Conservation (phyloP, 1,140 invertebrate genomes). For the Ips nitidus region DNA sequence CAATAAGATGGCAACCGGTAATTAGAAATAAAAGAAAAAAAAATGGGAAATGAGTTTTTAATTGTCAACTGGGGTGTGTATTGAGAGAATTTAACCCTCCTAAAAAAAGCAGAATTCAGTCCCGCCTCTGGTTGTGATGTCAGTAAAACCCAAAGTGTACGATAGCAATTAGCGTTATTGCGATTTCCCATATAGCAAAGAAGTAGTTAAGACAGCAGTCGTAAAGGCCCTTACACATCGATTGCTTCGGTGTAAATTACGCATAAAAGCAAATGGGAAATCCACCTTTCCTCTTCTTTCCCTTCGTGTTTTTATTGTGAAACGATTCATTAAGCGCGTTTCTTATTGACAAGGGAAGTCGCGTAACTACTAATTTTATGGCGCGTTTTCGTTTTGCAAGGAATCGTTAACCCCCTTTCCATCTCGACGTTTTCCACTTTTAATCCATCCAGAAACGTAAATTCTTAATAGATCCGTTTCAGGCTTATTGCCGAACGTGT, state of each 20-base stretch:
- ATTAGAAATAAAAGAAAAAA: slow-evolving; percentile 12
- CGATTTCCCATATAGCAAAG: slow-evolving; percentile 16
- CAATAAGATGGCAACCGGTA: slow-evolving; percentile 16
- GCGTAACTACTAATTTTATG: slow-evolving; percentile 29
- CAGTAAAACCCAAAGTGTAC: slow-evolving; percentile 11
- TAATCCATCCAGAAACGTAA: neutral
- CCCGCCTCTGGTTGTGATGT: neutral
- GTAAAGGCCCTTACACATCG: slow-evolving; percentile 31
- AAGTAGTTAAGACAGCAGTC: slow-evolving; percentile 11
- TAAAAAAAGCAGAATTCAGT: neutral
- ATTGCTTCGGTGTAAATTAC: slow-evolving; percentile 32
- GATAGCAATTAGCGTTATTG: slow-evolving; percentile 23
- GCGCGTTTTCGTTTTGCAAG: slow-evolving; percentile 4
- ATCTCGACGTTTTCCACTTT: too few species aligned
- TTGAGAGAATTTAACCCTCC: slow-evolving; percentile 6
- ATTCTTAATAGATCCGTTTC: slow-evolving; percentile 14
- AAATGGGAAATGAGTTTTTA: slow-evolving; percentile 23
- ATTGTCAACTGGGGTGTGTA: slow-evolving; percentile 10
- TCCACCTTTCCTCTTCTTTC: slow-evolving; percentile 16
- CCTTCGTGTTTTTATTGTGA: slow-evolving; percentile 24
- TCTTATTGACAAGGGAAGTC: slow-evolving; percentile 25
- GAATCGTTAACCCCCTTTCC: neutral
- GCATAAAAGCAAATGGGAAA: slow-evolving; percentile 32
- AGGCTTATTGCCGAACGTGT: slow-evolving; percentile 25
- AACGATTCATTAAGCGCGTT: slow-evolving; percentile 31